phyloP scores from a whole-genome alignment of 2,113 vertebrate genomes.

The Empidonax traillii region DNA sequence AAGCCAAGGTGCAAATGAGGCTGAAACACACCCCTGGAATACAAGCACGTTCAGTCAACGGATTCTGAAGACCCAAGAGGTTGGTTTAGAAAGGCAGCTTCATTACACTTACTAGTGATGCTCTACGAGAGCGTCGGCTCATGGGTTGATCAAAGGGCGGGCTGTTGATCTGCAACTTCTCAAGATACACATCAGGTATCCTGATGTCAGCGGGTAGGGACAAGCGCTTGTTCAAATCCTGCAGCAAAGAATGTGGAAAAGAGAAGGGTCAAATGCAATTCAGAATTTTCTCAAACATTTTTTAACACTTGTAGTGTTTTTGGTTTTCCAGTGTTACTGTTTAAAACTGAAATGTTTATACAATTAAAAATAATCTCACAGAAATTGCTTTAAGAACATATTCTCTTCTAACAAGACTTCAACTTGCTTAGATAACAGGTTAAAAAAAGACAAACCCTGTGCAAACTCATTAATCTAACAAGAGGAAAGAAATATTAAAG shows the following conservation, averaged over 20 bases:
- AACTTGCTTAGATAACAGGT: background rate
- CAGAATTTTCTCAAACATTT: background rate
- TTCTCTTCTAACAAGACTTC: background rate
- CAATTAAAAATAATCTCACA: background rate
- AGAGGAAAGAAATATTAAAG: background rate
- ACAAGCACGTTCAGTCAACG: background rate
- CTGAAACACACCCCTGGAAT: accelerated
- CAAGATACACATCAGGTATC: slow-evolving; percentile 96
- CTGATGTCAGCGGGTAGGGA: slow-evolving; percentile 97
- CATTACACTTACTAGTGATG: slow-evolving; percentile 85
- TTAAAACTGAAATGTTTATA: background rate
- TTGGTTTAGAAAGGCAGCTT: background rate
- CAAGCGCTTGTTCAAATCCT: slow-evolving; percentile 98
- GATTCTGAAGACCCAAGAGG: background rate
- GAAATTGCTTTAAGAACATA: background rate
- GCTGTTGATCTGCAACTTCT: slow-evolving; percentile 96
- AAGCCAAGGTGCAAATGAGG: background rate
- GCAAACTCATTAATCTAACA: background rate
- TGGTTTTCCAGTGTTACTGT: background rate
- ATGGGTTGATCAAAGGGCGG: slow-evolving; percentile 94
- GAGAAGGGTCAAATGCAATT: background rate
- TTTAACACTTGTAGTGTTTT: background rate
- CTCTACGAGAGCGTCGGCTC: slow-evolving; percentile 93
- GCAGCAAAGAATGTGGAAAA: background rate
- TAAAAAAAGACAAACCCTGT: background rate